A percentile compares a stretch with the other conserved stretches of the same genome.
Conservation (phyloP, 2,113 vertebrate genomes). For the Scophthalmus maximus region DNA sequence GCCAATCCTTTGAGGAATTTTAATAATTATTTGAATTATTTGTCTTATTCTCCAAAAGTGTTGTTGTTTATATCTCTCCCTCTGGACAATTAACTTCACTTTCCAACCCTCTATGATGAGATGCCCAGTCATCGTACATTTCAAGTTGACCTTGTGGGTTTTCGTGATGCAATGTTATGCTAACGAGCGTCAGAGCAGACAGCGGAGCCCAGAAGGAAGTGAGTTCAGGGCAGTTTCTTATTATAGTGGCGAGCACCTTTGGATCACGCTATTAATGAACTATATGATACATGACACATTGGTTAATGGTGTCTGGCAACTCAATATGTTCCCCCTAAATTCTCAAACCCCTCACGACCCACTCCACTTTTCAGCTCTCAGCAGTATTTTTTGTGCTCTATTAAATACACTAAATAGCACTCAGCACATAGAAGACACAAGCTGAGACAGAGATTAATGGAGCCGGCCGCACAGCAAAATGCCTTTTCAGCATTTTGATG, state of each 20-base stretch:
- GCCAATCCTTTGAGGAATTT: background rate
- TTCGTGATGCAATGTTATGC: slow-evolving; percentile 20
- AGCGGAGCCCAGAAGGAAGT: slow-evolving; percentile 10
- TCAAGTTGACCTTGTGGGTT: slow-evolving; percentile 56
- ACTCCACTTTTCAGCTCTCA: slow-evolving; percentile 10
- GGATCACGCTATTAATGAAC: slow-evolving; percentile 25
- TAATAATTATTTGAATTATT: background rate
- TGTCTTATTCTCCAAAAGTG: background rate
- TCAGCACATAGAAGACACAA: slow-evolving; percentile 19
- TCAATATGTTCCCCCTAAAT: slow-evolving; percentile 11
- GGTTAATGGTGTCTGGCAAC: slow-evolving; percentile 39
- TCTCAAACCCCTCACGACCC: background rate
- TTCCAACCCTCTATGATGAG: slow-evolving; percentile 36
- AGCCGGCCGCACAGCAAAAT: slow-evolving; percentile 15
- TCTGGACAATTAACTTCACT: slow-evolving; percentile 23
- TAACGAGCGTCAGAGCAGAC: slow-evolving; percentile 22
- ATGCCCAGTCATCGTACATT: slow-evolving; percentile 28
- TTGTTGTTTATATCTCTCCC: slow-evolving; percentile 13
- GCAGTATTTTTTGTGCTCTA: slow-evolving; percentile 13
- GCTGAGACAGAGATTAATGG: slow-evolving; percentile 43
- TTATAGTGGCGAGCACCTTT: slow-evolving; percentile 12
- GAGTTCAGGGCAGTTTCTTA: slow-evolving; percentile 23
- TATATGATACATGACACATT: slow-evolving; percentile 40
- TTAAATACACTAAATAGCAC: slow-evolving; percentile 42
- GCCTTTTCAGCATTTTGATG: slow-evolving; percentile 1